Percentiles rank a stretch among this genome's conserved stretches.
These are phyloP conservation scores for Aphis gossypii DNA, from an alignment of 1,140 invertebrate genomes.

Conservation along the genomic window DNA sequence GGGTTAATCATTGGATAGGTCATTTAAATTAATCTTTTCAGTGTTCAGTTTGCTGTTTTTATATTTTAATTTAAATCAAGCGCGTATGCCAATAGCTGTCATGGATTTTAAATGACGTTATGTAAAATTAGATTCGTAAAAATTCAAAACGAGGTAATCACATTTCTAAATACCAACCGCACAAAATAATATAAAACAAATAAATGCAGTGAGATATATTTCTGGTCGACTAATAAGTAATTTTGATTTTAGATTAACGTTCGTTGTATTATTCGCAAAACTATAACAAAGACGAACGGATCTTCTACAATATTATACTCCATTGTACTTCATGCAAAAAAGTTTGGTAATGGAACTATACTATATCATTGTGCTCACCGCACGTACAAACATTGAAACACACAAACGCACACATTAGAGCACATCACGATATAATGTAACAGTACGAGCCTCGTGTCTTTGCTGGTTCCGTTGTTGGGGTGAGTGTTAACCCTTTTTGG, in stretches of 20 bases:
- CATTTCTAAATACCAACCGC: background rate
- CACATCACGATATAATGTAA: background rate
- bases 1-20: background rate
- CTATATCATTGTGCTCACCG: constrained; percentile 24
- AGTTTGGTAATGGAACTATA: background rate
- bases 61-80: background rate
- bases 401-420: background rate
- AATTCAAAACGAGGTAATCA: background rate
- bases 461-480: constrained; percentile 7
- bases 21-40: background rate
- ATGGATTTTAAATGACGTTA: background rate
- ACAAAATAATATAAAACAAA: background rate
- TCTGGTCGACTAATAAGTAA: background rate
- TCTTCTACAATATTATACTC: background rate
- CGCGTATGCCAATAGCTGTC: background rate
- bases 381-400: background rate
- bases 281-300: background rate
- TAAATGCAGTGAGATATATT: background rate
- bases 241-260: background rate
- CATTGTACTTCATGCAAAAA: constrained; percentile 6
- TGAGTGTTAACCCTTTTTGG: constrained; percentile 45
- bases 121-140: background rate
- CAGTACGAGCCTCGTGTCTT: background rate
- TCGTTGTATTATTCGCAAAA: background rate
- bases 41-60: no score